A percentile compares a stretch with the other conserved stretches of the same genome.
Conservation (phyloP, 2,888 invertebrate genomes). For the Gymnocheta viridis region DNA sequence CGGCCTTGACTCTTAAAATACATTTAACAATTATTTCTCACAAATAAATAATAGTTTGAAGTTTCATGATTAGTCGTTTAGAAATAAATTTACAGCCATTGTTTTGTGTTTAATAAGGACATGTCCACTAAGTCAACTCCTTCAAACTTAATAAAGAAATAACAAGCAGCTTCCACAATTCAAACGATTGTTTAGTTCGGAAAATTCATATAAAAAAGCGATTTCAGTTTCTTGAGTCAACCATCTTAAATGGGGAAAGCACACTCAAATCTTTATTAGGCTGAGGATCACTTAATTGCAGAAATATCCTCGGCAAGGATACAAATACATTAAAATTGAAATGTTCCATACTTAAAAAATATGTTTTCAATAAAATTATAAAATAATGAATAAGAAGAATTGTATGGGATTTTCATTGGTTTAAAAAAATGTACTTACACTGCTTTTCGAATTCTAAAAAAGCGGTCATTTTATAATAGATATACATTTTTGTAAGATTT, state of each 20-base stretch:
- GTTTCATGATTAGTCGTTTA: neutral
- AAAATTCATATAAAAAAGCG: no score
- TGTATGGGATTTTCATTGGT: constrained; percentile 17
- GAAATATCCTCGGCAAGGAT: neutral
- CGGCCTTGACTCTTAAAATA: no score
- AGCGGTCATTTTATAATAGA: constrained; percentile 55
- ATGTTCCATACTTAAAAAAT: constrained; percentile 50
- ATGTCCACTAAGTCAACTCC: neutral
- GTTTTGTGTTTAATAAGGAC: constrained; percentile 23
- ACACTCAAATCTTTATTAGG: neutral
- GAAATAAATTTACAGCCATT: constrained; percentile 63
- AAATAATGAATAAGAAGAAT: constrained; percentile 2
- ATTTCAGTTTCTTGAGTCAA: neutral
- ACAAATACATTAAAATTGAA: constrained; percentile 52
- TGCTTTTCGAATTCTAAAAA: constrained; percentile 71
- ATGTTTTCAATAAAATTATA: constrained; percentile 24
- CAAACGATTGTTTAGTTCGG: no score
- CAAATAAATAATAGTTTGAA: no score
- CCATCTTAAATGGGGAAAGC: neutral
- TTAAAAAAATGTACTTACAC: constrained; percentile 72
- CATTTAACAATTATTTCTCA: no score
- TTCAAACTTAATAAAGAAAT: neutral
- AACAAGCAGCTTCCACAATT: neutral
- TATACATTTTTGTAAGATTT: constrained; percentile 20
- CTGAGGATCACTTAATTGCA: neutral